These are phyloP conservation scores for Bombycilla garrulus DNA, from an alignment of 2,113 vertebrate species.

Conservation along the genomic window DNA sequence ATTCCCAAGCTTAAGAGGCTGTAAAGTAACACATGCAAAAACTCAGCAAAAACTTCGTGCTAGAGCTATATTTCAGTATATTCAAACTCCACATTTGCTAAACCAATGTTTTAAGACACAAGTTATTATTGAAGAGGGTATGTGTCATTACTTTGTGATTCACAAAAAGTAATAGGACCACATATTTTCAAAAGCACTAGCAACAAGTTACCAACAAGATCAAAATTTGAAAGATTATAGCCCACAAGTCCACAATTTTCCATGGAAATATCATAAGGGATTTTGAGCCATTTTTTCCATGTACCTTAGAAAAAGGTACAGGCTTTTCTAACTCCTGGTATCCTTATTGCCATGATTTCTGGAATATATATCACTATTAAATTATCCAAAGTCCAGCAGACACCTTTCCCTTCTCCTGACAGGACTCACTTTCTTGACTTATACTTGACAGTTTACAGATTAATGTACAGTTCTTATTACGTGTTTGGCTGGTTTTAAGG, in stretches of 20 bases:
- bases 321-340: background rate
- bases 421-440: background rate
- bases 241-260: background rate
- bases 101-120: background rate
- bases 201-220: background rate
- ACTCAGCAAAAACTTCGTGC: background rate
- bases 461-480: background rate
- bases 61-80: background rate
- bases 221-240: background rate
- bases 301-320: background rate
- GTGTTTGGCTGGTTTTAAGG: background rate
- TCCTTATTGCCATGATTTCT: background rate
- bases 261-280: background rate
- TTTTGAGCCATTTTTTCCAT: background rate
- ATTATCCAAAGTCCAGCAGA: background rate
- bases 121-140: background rate
- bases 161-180: background rate
- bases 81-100: background rate
- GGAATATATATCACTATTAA: background rate
- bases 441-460: background rate
- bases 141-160: background rate
- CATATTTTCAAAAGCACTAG: background rate
- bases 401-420: background rate
- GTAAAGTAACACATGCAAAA: background rate
- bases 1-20: background rate